Percentiles rank a stretch among this genome's conserved stretches.
Evolutionary conservation across 37 sponge, comb jelly and placozoan genomes (phyloP).

Genomic region (Haliclona indistincta): DNA sequence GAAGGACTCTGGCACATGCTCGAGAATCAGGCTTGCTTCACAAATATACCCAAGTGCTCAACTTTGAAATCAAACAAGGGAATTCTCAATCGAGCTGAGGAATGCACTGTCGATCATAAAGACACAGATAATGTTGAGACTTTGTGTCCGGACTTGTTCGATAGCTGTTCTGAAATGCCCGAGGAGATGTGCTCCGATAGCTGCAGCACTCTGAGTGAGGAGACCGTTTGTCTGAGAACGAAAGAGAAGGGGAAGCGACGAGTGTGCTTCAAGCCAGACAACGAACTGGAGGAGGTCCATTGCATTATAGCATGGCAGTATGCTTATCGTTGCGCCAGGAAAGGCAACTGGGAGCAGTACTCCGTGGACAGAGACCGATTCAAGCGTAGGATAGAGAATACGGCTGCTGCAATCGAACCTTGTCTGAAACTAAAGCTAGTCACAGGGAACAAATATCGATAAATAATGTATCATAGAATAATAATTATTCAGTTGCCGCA

Average conservation of each 20-base stretch:
- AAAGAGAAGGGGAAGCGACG: not conserved
- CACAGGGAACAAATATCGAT: too few relatives aligned
- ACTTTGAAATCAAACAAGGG: not conserved
- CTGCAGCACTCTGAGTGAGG: not conserved
- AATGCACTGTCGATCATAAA: not conserved
- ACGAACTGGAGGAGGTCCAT: conserved; percentile 17
- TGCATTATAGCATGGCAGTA: conserved; percentile 13
- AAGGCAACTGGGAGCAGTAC: conserved; percentile 26
- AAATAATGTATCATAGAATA: too few relatives aligned
- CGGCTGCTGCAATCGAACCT: not conserved
- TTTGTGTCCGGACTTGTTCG: not conserved
- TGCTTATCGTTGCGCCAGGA: conserved; percentile 13
- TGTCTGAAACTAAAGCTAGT: conserved; percentile 1
- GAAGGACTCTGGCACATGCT: conserved; percentile 11
- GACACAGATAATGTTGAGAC: not conserved
- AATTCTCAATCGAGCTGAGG: not conserved
- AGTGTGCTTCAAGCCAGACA: not conserved
- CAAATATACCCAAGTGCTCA: not conserved
- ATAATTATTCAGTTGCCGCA: not conserved
- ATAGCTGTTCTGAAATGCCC: too few relatives aligned
- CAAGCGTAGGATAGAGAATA: not conserved
- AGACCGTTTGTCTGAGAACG: not conserved
- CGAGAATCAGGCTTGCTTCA: conserved; percentile 4
- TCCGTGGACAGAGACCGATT: conserved; percentile 30
- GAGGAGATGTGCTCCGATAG: not conserved